These are phyloP conservation scores for Muscicapa comitata DNA, from an alignment of 2,797 vertebrate genomes.

Conservation along the genomic window DNA sequence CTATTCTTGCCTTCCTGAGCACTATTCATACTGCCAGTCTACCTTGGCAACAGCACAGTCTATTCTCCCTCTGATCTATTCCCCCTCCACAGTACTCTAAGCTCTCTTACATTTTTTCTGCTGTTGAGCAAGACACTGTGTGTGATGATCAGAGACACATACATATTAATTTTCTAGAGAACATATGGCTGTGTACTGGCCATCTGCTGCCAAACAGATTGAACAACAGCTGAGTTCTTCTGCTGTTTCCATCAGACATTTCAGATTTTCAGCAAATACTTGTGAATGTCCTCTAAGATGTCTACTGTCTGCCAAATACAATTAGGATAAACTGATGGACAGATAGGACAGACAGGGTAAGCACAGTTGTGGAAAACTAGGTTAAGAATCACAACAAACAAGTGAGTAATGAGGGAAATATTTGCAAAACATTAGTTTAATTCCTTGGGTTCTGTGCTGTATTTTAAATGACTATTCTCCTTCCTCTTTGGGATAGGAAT, in stretches of 20 bases:
- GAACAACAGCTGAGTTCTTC: constrained; percentile 52
- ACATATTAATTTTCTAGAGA: neutral
- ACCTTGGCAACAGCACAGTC: neutral
- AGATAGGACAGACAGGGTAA: constrained; percentile 12
- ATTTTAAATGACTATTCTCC: neutral
- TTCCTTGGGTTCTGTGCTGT: constrained; percentile 1
- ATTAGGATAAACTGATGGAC: constrained; percentile 50
- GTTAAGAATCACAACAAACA: constrained; percentile 46
- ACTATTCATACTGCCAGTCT: neutral
- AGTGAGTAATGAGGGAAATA: constrained; percentile 52
- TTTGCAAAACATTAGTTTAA: neutral
- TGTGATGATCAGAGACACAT: neutral
- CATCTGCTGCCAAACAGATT: constrained; percentile 47
- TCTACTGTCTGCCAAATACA: constrained; percentile 57
- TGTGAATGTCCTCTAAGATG: constrained; percentile 13
- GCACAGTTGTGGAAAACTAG: constrained; percentile 36
- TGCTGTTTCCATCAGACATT: neutral
- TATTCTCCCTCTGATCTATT: neutral
- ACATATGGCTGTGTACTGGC: neutral
- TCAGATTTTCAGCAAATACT: constrained; percentile 43
- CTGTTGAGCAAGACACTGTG: neutral
- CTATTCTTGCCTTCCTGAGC: neutral
- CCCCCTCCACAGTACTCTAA: neutral
- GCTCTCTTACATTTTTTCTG: neutral
- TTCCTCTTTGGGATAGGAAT: neutral